Evolutionary conservation across 2,888 invertebrate species (phyloP), one percentile per base, ranked within the genome.

Genomic region (Caenorhabditis zanzibari): DNA sequence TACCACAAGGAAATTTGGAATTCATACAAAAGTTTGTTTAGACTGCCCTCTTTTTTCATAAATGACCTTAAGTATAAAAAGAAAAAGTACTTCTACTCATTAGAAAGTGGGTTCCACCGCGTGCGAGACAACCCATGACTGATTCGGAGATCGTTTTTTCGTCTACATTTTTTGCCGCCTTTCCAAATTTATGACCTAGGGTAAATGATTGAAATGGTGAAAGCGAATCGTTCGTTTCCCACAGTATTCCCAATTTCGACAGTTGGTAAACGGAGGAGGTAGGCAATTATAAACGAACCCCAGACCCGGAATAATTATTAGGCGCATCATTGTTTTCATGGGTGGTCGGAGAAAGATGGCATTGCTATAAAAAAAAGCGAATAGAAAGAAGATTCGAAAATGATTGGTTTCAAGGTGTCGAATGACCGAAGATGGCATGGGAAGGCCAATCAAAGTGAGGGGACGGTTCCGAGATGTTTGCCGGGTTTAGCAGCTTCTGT

Each of bases 251-350:
- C 24, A 38, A 49, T 41, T 71, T 71, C 64, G 71, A 79, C 79
- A 79, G 71, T 79, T 64, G 79, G 71, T 61, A 56, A 64, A 79
- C 56, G 79, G 35, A 47, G 44, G 44, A 7, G 56, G 56, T 41
- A 16, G 79, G 63, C 56, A 79, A 79, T 79, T 79, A 79, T 69
- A 58, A 49, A 41, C n/a, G 28, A 47, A 76, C 58, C 68, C 68
- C 32, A 61, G 6, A n/a, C 47, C 5, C 19, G 19, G 12, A 68
- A 79, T 79, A 79, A 71, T 79, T 79, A 79, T 79, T 63, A 79
- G 64, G 71, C 79, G 79, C 79, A 79, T 79, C 79, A 79, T 79
- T 79, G 79, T 79, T 79, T 79, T 58, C 79, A 71, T 79, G 71
- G 77, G 71, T 77, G 77, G 71, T 32, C 71, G 69, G 69, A 59